Conservation (phyloP, 2,888 invertebrate species). For the Spilarctia lutea region DNA sequence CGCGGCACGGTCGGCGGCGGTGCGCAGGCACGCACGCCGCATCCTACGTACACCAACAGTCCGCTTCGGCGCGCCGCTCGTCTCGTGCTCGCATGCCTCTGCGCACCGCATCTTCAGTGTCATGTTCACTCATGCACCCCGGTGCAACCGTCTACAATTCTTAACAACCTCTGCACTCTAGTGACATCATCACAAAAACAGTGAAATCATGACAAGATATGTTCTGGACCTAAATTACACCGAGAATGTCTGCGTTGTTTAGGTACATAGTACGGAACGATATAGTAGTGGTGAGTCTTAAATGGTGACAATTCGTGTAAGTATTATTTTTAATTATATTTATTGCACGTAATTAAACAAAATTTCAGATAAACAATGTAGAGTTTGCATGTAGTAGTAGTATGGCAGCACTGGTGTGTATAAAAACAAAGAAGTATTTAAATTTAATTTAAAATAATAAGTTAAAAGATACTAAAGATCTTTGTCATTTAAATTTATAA, state of each 20-base stretch:
- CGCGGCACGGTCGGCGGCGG: constrained; percentile 53
- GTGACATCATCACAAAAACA: constrained; percentile 40
- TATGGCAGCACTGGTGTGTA: background rate
- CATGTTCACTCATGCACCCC: constrained; percentile 29
- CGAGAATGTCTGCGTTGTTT: constrained; percentile 32
- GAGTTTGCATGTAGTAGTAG: background rate
- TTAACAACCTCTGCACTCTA: constrained; percentile 25
- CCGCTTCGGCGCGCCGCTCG: constrained; percentile 61
- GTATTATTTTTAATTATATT: constrained; percentile 20
- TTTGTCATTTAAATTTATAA: background rate
- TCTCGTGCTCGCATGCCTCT: constrained; percentile 52
- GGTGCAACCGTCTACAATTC: constrained; percentile 24
- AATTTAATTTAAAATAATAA: background rate
- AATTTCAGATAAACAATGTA: background rate
- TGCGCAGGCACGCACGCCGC: constrained; percentile 49
- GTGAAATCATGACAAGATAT: constrained; percentile 28
- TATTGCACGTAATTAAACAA: background rate
- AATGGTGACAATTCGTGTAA: constrained; percentile 17
- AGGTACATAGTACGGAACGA: constrained; percentile 22
- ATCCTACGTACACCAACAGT: constrained; percentile 67
- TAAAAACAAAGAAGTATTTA: background rate
- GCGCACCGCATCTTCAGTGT: constrained; percentile 43
- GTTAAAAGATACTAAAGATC: background rate
- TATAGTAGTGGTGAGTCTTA: constrained; percentile 36
- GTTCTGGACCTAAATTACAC: constrained; percentile 28